phyloP scores from a whole-genome alignment of 2,113 vertebrate species.

The Natator depressus region DNA sequence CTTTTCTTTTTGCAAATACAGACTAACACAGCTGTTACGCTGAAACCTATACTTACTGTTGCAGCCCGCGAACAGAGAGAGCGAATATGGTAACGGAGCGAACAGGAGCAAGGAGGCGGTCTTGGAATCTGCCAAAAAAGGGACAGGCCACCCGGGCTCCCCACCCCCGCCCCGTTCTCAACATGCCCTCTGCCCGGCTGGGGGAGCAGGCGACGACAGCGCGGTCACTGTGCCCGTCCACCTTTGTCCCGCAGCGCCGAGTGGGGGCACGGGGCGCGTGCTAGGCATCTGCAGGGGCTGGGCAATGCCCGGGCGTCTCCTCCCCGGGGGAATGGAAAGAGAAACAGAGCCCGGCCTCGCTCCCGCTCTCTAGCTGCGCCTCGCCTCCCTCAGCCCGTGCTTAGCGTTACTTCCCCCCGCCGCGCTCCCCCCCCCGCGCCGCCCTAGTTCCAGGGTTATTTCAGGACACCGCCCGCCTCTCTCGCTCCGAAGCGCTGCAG shows the following conservation, averaged over 20 bases:
- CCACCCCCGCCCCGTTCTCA: no score
- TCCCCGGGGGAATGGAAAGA: background rate
- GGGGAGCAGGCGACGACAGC: background rate
- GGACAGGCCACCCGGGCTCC: no score
- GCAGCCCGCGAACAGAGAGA: no score
- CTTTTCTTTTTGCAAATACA: no score
- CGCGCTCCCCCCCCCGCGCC: background rate
- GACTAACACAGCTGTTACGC: no score
- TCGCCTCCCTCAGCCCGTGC: background rate
- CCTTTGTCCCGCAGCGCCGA: background rate
- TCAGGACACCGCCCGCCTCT: slow-evolving; percentile 38
- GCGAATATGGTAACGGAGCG: no score
- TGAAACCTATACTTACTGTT: background rate
- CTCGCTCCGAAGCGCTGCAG: slow-evolving; percentile 8
- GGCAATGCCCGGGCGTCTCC: background rate
- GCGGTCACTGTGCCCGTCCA: no score
- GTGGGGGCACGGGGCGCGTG: background rate
- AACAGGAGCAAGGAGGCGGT: background rate
- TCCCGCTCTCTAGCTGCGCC: background rate
- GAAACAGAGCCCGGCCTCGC: background rate
- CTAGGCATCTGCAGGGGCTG: background rate
- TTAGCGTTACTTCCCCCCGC: background rate
- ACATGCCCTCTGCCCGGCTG: background rate
- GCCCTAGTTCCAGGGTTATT: background rate
- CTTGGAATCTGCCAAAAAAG: background rate